Evolutionary conservation across 2,113 vertebrate genomes (phyloP).

Genomic region (Daubentonia madagascariensis): DNA sequence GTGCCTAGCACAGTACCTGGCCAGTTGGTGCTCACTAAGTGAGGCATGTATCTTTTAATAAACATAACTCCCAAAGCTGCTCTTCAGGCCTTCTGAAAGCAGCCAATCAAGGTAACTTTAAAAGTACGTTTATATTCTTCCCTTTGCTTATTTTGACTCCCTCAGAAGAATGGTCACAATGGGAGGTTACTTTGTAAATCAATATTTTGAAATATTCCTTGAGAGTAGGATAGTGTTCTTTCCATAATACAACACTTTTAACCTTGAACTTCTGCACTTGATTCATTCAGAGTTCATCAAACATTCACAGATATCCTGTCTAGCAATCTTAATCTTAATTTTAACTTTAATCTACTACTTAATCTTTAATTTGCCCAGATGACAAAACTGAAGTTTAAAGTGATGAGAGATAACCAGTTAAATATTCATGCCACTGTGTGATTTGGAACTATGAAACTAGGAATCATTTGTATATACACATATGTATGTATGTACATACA

Average conservation of each 20-base stretch:
- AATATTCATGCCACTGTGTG: neutral
- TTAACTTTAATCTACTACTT: neutral
- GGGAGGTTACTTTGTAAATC: neutral
- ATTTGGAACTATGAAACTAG: neutral
- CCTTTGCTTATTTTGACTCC: neutral
- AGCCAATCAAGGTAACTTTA: neutral
- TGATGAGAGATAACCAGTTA: neutral
- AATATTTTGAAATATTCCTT: neutral
- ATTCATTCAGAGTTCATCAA: neutral
- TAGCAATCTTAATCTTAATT: neutral
- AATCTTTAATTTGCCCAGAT: neutral
- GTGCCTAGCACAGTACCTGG: neutral
- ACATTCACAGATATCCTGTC: neutral
- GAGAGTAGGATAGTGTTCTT: neutral
- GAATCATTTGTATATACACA: neutral
- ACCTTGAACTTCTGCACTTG: slow-evolving; percentile 10
- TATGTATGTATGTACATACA: too few relatives aligned
- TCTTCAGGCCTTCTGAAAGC: neutral
- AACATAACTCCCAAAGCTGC: neutral
- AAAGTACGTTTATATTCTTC: neutral
- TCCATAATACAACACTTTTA: neutral
- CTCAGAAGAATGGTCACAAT: neutral
- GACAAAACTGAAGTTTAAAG: neutral
- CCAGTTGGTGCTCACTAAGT: neutral
- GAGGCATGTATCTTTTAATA: neutral